Conservation (phyloP, 2,113 vertebrate species). For the Cathartes aura region DNA sequence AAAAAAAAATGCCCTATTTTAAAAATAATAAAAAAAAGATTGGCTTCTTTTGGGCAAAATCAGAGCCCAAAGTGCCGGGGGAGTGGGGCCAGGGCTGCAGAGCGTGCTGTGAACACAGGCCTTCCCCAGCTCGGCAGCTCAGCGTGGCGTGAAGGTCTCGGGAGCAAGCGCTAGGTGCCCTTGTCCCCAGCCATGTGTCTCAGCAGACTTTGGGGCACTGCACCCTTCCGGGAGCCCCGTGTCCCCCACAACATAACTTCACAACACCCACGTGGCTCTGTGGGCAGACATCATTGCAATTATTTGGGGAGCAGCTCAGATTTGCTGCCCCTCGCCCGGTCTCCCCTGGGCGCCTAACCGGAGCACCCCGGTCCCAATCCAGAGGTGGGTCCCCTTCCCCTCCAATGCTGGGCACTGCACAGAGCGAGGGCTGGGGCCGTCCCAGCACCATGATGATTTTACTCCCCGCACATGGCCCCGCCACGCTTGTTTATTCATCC, state of each 20-base stretch:
- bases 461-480: slow-evolving; percentile 31
- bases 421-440: not conserved
- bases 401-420: accelerated
- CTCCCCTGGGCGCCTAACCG: not conserved
- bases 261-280: accelerated
- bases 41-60: not conserved
- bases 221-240: not conserved
- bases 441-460: not conserved
- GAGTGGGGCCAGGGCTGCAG: not conserved
- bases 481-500: slow-evolving; percentile 55
- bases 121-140: not conserved
- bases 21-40: not conserved
- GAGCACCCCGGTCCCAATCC: not conserved
- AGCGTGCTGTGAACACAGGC: not conserved
- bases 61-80: not conserved
- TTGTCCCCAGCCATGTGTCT: not conserved
- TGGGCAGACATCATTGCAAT: accelerated
- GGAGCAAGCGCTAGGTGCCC: not conserved
- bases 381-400: not conserved
- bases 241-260: not conserved
- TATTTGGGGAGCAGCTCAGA: not conserved
- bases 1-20: not conserved
- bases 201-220: not conserved
- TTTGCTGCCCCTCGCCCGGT: not conserved
- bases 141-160: accelerated